Evolutionary conservation across 2,888 invertebrate species (phyloP), one percentile per base, ranked within the genome.

Genomic region (Cheilosia grossa): DNA sequence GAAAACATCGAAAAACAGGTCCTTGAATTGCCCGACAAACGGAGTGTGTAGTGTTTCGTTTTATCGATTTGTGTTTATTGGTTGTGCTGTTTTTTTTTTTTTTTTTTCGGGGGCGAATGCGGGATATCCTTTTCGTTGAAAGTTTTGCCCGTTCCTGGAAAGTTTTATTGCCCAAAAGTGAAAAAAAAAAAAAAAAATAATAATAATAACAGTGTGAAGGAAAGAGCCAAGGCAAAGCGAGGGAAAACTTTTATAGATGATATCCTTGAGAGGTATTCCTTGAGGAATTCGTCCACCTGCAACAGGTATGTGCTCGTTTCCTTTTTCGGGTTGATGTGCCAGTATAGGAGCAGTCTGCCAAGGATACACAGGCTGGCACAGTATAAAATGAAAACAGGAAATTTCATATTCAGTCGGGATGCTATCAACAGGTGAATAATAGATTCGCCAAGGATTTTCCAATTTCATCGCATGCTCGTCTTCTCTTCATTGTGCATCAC

Each of bases 371-470:
- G 59, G 17, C 70, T 70, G 58, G 56, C 59, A 27, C 56, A 74
- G 49, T 33, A 70, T 58, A 81, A 81, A 81, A 70, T 59, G 56
- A 69, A 64, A 67, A 75, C 64, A 51, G 44, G 51, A 64, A 64
- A 47, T 24, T 17, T n/a, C 30, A 17, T 44, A 37, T 37, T 33
- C 64, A 66, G n/a, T 51, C 19, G 61, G 58, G 72, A 59, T 75
- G 70, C 83, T 79, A 82, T 70, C 85, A 85, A 85, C 85, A 85
- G 85, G 85, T 85, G 81, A 85, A 85, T 85, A 85, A 85, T 81
- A 77, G 85, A 85, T 85, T 80, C 67, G 58, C 72, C 70, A 72
- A 81, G 73, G 77, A 72, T 78, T 70, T 75, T 72, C 72, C 85
- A 81, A 85, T 85, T 85, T 85, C 81, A 81, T 66, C 69, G 59